Conservation (phyloP, 2,797 vertebrate genomes). For the Clarias laeviceps region DNA sequence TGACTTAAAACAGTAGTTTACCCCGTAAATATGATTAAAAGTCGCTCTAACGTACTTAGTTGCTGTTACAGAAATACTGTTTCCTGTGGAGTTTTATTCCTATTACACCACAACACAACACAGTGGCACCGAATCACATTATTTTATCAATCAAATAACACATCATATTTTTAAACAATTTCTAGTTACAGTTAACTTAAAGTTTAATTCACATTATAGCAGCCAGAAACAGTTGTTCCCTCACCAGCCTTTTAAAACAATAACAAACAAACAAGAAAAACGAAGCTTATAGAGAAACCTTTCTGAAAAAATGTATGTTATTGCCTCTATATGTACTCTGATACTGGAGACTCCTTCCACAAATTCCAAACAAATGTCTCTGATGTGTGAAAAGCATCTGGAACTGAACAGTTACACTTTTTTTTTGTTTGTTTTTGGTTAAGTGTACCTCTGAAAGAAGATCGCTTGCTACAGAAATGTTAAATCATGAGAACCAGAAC, state of each 20-base stretch:
- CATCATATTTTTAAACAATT: neutral
- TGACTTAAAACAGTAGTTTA: neutral
- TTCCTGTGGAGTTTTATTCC: neutral
- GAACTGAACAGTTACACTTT: neutral
- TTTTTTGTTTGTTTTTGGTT: neutral
- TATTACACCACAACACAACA: neutral
- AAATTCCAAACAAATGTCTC: neutral
- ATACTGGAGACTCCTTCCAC: conserved; percentile 13
- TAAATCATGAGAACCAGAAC: neutral
- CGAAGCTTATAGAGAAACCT: neutral
- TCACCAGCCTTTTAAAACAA: neutral
- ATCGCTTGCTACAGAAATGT: neutral
- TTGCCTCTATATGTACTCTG: neutral
- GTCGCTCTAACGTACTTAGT: neutral
- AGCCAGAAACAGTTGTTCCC: neutral
- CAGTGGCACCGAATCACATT: neutral
- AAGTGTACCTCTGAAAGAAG: neutral
- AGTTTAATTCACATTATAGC: neutral
- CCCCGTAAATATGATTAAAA: neutral
- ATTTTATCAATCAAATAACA: neutral
- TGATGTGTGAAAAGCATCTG: neutral
- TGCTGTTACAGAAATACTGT: neutral
- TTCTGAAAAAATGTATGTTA: neutral
- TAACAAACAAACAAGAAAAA: neutral
- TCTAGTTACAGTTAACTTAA: neutral